Conservation (phyloP, 2,888 invertebrate genomes). For the Clitarchus hookeri region DNA sequence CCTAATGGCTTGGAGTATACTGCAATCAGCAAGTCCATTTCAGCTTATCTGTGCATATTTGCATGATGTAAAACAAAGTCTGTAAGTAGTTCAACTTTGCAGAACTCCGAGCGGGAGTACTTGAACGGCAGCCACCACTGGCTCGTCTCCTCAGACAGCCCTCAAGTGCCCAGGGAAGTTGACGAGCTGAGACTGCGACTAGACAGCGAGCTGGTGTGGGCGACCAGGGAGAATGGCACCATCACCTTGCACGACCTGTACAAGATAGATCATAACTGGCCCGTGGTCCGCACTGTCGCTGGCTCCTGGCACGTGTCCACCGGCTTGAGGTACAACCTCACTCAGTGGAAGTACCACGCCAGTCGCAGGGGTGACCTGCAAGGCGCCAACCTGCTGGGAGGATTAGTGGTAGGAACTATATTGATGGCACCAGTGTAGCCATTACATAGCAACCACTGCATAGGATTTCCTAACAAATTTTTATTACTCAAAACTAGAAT, state of each 20-base stretch:
- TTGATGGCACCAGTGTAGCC: too few species aligned
- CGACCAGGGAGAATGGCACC: constrained; percentile 36
- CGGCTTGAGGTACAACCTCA: constrained; percentile 45
- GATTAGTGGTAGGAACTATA: constrained; percentile 16
- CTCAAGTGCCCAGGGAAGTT: constrained; percentile 43
- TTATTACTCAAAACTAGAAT: too few species aligned
- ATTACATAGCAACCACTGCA: too few species aligned
- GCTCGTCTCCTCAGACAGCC: constrained; percentile 45
- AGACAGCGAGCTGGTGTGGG: constrained; percentile 48
- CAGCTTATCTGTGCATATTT: too few species aligned
- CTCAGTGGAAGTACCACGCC: constrained; percentile 48
- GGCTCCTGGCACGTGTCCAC: constrained; percentile 46
- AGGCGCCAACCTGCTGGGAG: constrained; percentile 15
- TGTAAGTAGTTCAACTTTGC: neutral
- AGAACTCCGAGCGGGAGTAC: constrained; percentile 29
- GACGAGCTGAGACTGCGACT: constrained; percentile 46
- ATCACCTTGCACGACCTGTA: constrained; percentile 49
- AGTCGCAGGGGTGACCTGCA: constrained; percentile 28
- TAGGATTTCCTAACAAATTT: too few species aligned
- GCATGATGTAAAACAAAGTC: too few species aligned
- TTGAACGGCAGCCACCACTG: constrained; percentile 50
- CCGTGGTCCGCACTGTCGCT: constrained; percentile 29
- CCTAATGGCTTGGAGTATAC: too few species aligned
- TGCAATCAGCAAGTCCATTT: too few species aligned
- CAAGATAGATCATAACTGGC: constrained; percentile 44